Evolutionary conservation across 2,888 invertebrate genomes (phyloP), one percentile per base, ranked within the genome.

Genomic region (Diabrotica balteata): DNA sequence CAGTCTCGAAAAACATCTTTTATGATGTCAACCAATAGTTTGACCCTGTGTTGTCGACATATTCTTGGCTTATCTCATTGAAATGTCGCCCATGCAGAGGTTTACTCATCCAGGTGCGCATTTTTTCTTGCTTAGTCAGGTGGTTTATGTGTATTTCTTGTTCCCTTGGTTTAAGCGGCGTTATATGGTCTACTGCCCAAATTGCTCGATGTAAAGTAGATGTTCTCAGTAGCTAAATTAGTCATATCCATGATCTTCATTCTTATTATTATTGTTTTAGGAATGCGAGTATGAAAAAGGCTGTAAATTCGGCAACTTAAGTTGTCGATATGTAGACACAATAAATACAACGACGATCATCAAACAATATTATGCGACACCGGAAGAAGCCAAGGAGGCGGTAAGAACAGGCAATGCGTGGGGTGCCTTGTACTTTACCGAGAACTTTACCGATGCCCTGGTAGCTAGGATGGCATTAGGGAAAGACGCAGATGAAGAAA

Each of bases 401-500:
- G 96, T 96, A 0, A 85, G 87, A 47, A 84, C 83, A 2, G 97
- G 96, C 0, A 86, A 92, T 42, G 93, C 93, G 0, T 97, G 97
- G 96, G 96, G 96, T 2, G 93, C 93, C 8, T 82, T 97, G 7
- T 92, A 93, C 80, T 94, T 97, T 79, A 93, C 94, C 42, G 91
- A 93, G 78, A 96, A 96, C 81, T 97, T 96, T 77, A 94, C 96
- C 0, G 92, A 92, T 72, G 93, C 94, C 0, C 87, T 96, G 45
- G 90, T 94, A 0, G 94, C 94, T 1, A 87, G 95, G 74, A 89
- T 94, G 84, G 90, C 91, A 44, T 84, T 94, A 72, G 93, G 93
- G 52, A 91, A 91, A 77, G 92, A 93, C 42, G 90, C 94, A 0
- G 95, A 95, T 79, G 92, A 94, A 69, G 95, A 95, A 76, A 95